phyloP scores from a whole-genome alignment of 2,888 invertebrate genomes.

The Autographa pulchrina region DNA sequence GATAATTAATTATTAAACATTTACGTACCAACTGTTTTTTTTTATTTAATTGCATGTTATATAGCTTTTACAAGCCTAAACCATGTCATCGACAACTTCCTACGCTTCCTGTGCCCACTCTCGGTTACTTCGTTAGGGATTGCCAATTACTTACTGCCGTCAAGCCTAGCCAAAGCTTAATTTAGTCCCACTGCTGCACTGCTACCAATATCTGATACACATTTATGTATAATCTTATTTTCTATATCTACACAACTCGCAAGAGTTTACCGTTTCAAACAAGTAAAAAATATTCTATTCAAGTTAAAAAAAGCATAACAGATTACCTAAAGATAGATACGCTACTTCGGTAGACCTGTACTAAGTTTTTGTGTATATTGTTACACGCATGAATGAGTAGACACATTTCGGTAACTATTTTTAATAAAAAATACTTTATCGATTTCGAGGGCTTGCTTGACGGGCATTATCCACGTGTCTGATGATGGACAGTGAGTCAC shows the following conservation, averaged over 20 bases:
- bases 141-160: not conserved
- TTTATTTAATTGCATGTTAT: not conserved
- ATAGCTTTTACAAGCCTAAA: not conserved
- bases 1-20: too few species aligned
- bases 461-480: conserved; percentile 52
- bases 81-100: not conserved
- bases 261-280: too few species aligned
- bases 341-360: not conserved
- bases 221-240: too few species aligned
- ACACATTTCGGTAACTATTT: not conserved
- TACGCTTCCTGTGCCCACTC: not conserved
- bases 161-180: not conserved
- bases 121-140: conserved; percentile 6
- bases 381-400: not conserved
- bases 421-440: conserved; percentile 21
- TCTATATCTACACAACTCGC: too few species aligned
- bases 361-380: not conserved
- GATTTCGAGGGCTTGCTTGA: conserved; percentile 43
- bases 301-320: not conserved
- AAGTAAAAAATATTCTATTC: too few species aligned
- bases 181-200: not conserved
- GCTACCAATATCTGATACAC: not conserved
- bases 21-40: too few species aligned
- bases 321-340: too few species aligned
- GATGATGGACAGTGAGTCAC: conserved; percentile 62